Evolutionary conservation across 2,797 vertebrate genomes (phyloP).

Genomic region (Novumbra hubbsi): DNA sequence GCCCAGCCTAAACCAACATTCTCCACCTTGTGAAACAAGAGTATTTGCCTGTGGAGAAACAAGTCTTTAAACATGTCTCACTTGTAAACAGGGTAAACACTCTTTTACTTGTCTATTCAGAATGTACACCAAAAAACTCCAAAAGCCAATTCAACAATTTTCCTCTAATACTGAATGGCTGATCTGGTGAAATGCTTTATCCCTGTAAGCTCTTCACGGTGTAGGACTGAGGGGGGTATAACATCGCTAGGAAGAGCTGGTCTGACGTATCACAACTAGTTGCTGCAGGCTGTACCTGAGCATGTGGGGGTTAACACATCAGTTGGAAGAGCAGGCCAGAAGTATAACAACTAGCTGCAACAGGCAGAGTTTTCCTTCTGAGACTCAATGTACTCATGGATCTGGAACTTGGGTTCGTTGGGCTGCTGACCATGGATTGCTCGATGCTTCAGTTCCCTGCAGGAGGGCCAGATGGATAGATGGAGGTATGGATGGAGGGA

Average conservation of each 20-base stretch:
- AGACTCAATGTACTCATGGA: constrained; percentile 88
- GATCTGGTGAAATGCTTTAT: not conserved
- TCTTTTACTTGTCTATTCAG: not conserved
- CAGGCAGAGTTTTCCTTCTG: constrained; percentile 85
- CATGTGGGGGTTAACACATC: not conserved
- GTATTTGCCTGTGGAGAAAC: not conserved
- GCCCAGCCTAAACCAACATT: not conserved
- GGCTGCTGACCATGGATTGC: constrained; percentile 54
- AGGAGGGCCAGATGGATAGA: not conserved
- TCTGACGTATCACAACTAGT: constrained; percentile 54
- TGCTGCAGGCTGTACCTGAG: constrained; percentile 75
- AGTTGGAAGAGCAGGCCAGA: not conserved
- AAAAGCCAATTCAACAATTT: not conserved
- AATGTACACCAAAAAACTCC: not conserved
- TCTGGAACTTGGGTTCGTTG: constrained; percentile 85
- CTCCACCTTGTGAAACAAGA: not conserved
- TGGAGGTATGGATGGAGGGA: not conserved
- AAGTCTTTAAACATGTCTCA: not conserved
- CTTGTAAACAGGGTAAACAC: not conserved
- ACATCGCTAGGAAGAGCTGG: no score
- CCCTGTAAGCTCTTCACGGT: not conserved
- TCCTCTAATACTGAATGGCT: not conserved
- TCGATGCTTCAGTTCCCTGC: constrained; percentile 88
- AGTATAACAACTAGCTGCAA: constrained; percentile 73
- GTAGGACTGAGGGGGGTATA: not conserved